Conservation (phyloP, 2,797 vertebrate species). For the Falco peregrinus region DNA sequence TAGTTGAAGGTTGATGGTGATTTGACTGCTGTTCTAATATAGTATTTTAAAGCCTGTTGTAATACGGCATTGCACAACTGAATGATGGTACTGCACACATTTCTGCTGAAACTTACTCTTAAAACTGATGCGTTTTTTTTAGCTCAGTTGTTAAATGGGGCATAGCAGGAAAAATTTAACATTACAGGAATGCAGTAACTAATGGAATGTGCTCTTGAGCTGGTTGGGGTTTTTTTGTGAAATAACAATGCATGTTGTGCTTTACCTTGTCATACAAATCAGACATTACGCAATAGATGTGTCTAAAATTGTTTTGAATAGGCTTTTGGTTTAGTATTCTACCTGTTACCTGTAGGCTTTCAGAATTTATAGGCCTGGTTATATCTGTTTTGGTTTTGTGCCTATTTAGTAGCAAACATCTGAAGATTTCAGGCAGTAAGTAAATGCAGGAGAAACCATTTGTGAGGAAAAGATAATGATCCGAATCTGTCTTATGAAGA, state of each 20-base stretch:
- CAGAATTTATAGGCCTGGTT: neutral
- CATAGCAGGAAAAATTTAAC: neutral
- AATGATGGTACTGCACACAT: neutral
- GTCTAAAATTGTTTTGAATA: neutral
- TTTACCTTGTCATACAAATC: neutral
- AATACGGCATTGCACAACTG: neutral
- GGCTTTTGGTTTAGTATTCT: neutral
- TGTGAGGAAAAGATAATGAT: neutral
- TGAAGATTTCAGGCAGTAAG: neutral
- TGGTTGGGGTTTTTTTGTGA: neutral
- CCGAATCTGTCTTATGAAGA: neutral
- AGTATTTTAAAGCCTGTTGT: neutral
- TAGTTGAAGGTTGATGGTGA: neutral
- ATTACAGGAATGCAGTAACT: neutral
- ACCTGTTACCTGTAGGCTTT: neutral
- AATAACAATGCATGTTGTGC: neutral
- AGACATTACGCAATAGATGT: neutral
- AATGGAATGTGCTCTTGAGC: neutral
- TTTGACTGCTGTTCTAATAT: neutral
- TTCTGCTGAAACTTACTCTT: neutral
- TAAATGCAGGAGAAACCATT: neutral
- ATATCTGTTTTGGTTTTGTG: neutral
- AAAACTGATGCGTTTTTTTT: neutral
- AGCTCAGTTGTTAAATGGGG: neutral
- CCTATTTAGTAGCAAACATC: neutral